A percentile compares a stretch with the other conserved stretches of the same genome.
Conservation (phyloP, 2,113 vertebrate species). For the Rhinolophus ferrumequinum region DNA sequence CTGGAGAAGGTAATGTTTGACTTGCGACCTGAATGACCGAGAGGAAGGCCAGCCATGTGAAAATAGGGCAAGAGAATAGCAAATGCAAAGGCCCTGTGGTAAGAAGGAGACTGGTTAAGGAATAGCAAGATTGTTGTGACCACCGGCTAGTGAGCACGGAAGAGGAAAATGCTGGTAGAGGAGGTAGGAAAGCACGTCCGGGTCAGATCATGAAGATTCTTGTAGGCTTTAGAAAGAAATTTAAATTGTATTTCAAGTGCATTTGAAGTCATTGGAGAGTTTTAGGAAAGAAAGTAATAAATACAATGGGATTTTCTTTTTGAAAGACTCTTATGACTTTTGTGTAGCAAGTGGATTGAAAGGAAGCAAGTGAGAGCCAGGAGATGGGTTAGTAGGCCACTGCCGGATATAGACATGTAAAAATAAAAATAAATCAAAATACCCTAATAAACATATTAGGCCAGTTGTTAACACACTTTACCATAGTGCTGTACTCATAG, state of each 20-base stretch:
- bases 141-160: not conserved
- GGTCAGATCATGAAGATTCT: not conserved
- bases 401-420: not conserved
- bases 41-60: not conserved
- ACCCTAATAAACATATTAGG: not conserved
- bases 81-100: not conserved
- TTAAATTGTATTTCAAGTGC: not conserved
- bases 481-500: not conserved
- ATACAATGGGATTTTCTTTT: not conserved
- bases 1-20: not conserved
- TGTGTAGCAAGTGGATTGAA: not conserved
- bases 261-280: not conserved
- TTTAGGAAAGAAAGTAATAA: not conserved
- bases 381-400: not conserved
- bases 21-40: not conserved
- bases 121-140: not conserved
- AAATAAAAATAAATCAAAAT: slow-evolving; percentile 29
- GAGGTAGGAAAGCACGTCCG: not conserved
- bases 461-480: not conserved
- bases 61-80: not conserved
- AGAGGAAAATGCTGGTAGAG: not conserved
- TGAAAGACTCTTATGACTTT: not conserved
- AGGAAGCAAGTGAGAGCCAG: not conserved
- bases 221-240: not conserved
- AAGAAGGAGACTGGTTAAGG: not conserved